These are phyloP conservation scores for Tetranychus urticae DNA, from an alignment of 1,140 invertebrate species.

Conservation along the genomic window DNA sequence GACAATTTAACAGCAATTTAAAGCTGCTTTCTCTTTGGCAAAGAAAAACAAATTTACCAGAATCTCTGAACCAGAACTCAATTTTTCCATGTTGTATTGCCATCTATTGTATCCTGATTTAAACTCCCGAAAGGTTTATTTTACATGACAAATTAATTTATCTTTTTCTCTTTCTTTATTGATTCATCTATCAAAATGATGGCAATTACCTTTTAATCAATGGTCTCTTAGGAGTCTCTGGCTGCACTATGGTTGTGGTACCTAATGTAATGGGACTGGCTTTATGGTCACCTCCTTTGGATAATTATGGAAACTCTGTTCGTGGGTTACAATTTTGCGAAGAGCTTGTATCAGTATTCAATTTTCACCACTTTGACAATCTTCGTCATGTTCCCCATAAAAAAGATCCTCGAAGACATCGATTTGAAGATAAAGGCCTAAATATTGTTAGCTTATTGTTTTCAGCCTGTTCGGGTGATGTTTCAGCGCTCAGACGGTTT, in stretches of 20 bases:
- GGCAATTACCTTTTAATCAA: no score
- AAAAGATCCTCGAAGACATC: constrained; percentile 66
- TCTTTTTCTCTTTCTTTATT: background rate
- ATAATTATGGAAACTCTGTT: constrained; percentile 55
- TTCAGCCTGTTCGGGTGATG: constrained; percentile 71
- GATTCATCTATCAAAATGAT: background rate
- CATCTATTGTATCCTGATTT: no score
- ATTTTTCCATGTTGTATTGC: no score
- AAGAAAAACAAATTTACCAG: no score
- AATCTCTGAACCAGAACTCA: no score
- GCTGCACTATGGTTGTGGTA: constrained; percentile 73
- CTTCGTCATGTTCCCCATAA: constrained; percentile 73
- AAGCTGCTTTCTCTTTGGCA: no score
- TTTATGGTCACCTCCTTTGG: constrained; percentile 79
- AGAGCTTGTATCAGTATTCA: constrained; percentile 67
- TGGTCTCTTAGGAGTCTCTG: constrained; percentile 41
- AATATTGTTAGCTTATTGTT: constrained; percentile 82
- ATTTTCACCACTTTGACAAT: constrained; percentile 94
- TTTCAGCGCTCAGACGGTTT: constrained; percentile 67
- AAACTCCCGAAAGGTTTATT: no score
- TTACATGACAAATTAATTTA: background rate
- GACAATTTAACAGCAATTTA: no score
- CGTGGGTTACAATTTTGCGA: constrained; percentile 74
- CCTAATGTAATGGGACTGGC: constrained; percentile 92
- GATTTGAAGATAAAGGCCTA: constrained; percentile 69